A percentile compares a stretch with the other conserved stretches of the same genome.
phyloP scores from a whole-genome alignment of 1,140 invertebrate species.

The Aphis craccivora region DNA sequence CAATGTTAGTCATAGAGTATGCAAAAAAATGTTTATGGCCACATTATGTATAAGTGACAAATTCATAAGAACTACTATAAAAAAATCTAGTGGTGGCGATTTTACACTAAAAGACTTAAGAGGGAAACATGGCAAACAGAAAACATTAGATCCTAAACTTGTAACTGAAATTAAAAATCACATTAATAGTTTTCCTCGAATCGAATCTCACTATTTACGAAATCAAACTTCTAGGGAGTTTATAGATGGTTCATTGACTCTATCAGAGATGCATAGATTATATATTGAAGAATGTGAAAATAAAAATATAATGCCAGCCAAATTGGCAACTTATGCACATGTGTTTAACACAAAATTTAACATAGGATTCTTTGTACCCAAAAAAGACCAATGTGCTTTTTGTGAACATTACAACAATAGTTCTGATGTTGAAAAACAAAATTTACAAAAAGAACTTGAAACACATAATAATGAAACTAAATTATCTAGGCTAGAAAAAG shows the following conservation, averaged over 20 bases:
- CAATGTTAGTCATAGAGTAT: conserved; percentile 20
- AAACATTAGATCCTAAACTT: no score
- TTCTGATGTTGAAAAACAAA: neutral
- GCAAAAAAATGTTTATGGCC: conserved; percentile 51
- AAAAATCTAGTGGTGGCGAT: neutral
- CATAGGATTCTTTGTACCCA: conserved; percentile 18
- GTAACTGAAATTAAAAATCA: conserved; percentile 13
- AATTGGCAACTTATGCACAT: no score
- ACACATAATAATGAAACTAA: conserved; percentile 55
- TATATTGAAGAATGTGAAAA: neutral
- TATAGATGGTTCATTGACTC: neutral
- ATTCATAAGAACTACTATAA: conserved; percentile 46
- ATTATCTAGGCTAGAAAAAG: conserved; percentile 44
- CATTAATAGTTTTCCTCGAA: conserved; percentile 59
- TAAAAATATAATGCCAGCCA: no score
- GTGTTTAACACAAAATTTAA: conserved; percentile 59
- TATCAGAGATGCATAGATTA: neutral
- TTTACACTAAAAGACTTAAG: conserved; percentile 21
- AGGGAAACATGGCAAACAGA: conserved; percentile 51
- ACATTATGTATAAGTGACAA: conserved; percentile 51
- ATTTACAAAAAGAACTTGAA: no score
- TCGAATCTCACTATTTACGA: conserved; percentile 59
- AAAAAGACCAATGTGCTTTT: no score
- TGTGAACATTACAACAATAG: neutral
- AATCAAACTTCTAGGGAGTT: conserved; percentile 22